Conservation (phyloP, 2,888 invertebrate genomes). For the Drosophila picticornis region DNA sequence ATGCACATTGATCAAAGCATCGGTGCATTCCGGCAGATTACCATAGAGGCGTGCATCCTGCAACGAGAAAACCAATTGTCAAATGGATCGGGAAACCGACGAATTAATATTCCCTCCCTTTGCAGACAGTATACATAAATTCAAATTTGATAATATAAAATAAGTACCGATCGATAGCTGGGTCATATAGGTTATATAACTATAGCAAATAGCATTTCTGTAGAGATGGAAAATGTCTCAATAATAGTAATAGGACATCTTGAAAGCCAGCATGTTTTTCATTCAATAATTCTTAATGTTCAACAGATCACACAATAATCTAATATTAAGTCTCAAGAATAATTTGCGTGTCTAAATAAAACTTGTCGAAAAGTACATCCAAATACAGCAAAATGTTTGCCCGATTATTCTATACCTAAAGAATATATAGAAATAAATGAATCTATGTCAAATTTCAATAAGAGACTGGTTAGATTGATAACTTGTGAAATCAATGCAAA, state of each 20-base stretch:
- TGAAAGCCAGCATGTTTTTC: background rate
- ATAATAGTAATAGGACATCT: background rate
- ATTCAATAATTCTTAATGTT: background rate
- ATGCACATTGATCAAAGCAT: constrained; percentile 91
- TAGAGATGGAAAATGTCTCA: background rate
- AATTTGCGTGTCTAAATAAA: background rate
- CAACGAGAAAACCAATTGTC: constrained; percentile 15
- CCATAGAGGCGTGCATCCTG: constrained; percentile 86
- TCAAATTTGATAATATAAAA: background rate
- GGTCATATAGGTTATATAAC: background rate
- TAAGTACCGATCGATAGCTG: background rate
- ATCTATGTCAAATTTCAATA: background rate
- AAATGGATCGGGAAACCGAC: background rate
- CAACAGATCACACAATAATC: background rate
- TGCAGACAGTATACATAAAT: background rate
- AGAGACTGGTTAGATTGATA: background rate
- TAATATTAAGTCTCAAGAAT: background rate
- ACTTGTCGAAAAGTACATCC: background rate
- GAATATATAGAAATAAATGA: background rate
- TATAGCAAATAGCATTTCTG: background rate
- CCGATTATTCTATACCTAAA: background rate
- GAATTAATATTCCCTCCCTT: background rate
- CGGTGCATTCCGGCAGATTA: constrained; percentile 86
- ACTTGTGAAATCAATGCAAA: background rate
- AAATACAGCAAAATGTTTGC: background rate